phyloP scores from a whole-genome alignment of 2,113 vertebrate genomes.

The Morone chrysops region DNA sequence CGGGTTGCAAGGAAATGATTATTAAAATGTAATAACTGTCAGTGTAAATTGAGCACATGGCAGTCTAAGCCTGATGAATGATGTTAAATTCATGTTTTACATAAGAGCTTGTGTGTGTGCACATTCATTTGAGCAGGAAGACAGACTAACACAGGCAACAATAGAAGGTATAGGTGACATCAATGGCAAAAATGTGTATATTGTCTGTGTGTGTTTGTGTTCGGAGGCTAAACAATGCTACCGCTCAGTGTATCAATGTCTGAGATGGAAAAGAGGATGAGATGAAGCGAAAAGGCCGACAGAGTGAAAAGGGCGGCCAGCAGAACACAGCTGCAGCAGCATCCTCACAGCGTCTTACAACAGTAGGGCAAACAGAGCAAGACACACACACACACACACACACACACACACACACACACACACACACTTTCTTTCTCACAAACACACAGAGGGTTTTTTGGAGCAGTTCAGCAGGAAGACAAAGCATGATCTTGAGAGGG shows the following conservation, averaged over 20 bases:
- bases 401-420: constrained; percentile 21
- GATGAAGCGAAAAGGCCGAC: constrained; percentile 22
- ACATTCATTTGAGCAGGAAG: too few species aligned
- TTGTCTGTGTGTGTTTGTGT: constrained; percentile 16
- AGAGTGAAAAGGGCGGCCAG: constrained; percentile 16
- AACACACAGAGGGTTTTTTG: not conserved
- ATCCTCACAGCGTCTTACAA: constrained; percentile 25
- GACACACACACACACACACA: constrained; percentile 11
- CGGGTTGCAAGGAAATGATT: not conserved
- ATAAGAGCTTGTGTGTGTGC: not conserved
- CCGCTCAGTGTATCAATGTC: not conserved
- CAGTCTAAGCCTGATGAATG: not conserved
- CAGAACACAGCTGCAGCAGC: constrained; percentile 31
- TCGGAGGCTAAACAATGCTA: constrained; percentile 8
- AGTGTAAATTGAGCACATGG: not conserved
- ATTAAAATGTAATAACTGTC: not conserved
- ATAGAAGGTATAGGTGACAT: not conserved
- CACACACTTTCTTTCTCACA: not conserved
- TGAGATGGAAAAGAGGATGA: constrained; percentile 11
- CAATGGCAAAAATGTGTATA: not conserved
- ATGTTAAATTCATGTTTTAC: constrained; percentile 14
- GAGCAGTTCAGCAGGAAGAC: constrained; percentile 22
- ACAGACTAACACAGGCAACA: not conserved
- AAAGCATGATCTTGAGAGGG: constrained; percentile 21
- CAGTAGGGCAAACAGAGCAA: constrained; percentile 8